Percentiles rank a stretch among this genome's conserved stretches.
These are phyloP conservation scores for Ophion slaviceki DNA, from an alignment of 2,888 invertebrate genomes.

Conservation along the genomic window DNA sequence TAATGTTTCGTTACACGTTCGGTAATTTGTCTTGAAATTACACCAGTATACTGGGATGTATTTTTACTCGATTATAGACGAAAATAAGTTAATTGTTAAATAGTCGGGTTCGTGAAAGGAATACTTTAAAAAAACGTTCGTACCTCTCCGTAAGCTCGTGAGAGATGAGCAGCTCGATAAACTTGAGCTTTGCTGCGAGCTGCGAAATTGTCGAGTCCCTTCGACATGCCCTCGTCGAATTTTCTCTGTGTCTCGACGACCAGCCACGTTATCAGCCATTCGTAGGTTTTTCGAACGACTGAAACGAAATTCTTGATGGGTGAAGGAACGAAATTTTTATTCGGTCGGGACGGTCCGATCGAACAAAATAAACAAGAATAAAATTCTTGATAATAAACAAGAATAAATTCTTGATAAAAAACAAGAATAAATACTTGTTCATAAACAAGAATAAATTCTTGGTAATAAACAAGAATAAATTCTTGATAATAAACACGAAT, in stretches of 20 bases:
- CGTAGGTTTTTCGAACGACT: slow-evolving; percentile 90
- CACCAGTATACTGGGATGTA: too few relatives aligned
- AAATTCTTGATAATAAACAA: too few relatives aligned
- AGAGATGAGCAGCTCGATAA: slow-evolving; percentile 90
- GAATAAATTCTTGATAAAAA: too few relatives aligned
- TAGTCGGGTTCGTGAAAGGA: not conserved
- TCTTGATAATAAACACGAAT: too few relatives aligned
- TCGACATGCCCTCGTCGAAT: slow-evolving; percentile 85
- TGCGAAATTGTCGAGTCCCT: slow-evolving; percentile 88
- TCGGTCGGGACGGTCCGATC: too few relatives aligned
- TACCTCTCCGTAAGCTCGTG: slow-evolving; percentile 91
- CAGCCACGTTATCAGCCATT: slow-evolving; percentile 94
- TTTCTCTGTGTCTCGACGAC: slow-evolving; percentile 88
- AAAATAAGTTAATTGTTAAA: not conserved
- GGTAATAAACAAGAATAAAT: too few relatives aligned
- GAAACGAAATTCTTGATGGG: not conserved
- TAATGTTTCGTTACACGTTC: too few relatives aligned
- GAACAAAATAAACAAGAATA: too few relatives aligned
- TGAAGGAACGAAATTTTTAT: not conserved
- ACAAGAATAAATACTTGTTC: too few relatives aligned
- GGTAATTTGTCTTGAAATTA: too few relatives aligned
- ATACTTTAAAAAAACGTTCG: not conserved
- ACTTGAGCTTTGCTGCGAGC: slow-evolving; percentile 93
- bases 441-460: too few relatives aligned
- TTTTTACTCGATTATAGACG: too few relatives aligned